Percentiles rank a stretch among this genome's conserved stretches.
Evolutionary conservation across 2,113 vertebrate species (phyloP).

Genomic region (Megaceryle maxima): DNA sequence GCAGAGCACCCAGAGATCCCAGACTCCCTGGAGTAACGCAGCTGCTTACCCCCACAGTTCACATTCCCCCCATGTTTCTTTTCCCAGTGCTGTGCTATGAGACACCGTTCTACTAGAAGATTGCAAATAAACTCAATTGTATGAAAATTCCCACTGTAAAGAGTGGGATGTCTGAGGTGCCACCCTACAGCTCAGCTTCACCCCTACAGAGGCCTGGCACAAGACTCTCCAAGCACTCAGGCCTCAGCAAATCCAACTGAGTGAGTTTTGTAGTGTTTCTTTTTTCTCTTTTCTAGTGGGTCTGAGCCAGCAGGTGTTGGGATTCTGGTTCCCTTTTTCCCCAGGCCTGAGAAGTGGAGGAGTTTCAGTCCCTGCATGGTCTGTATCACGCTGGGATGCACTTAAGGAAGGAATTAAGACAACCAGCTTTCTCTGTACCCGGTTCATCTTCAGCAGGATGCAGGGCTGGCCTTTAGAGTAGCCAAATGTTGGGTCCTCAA

Average conservation of each 20-base stretch:
- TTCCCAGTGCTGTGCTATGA: neutral
- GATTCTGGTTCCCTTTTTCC: neutral
- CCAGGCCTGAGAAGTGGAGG: neutral
- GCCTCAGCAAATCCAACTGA: neutral
- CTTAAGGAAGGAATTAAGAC: neutral
- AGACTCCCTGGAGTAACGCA: neutral
- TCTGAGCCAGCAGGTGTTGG: neutral
- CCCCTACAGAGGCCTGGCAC: neutral
- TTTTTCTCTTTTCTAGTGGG: neutral
- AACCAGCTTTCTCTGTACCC: conserved; percentile 71
- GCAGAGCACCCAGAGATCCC: neutral
- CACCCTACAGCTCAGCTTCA: neutral
- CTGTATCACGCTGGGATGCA: neutral
- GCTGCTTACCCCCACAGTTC: neutral
- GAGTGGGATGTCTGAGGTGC: too few relatives aligned
- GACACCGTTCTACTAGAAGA: neutral
- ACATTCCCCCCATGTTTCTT: neutral
- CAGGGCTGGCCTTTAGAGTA: conserved; percentile 91
- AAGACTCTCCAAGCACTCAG: neutral
- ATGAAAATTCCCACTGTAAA: neutral
- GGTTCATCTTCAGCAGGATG: conserved; percentile 94
- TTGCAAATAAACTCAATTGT: neutral
- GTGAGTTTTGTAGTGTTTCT: neutral
- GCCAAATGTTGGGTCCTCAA: conserved; percentile 86
- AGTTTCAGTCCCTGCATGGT: neutral